Conservation (phyloP, 2,113 vertebrate genomes). For the Nannospalax galili region DNA sequence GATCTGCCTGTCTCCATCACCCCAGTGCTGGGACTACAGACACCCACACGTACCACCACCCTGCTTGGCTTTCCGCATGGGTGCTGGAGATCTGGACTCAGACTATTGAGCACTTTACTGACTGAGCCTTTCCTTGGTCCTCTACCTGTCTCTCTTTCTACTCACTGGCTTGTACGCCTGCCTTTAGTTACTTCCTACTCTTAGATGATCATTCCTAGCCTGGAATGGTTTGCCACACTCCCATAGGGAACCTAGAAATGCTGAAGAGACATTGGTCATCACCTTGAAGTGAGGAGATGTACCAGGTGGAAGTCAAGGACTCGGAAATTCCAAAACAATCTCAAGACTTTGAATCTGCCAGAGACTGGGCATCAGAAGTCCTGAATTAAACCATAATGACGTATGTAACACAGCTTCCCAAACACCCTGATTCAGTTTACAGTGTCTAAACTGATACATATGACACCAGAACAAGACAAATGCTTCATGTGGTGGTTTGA, state of each 20-base stretch:
- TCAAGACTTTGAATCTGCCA: too few relatives aligned
- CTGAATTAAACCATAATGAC: background rate
- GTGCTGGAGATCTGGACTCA: background rate
- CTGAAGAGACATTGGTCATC: background rate
- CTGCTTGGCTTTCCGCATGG: too few relatives aligned
- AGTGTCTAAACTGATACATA: background rate
- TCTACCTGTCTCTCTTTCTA: background rate
- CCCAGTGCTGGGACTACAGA: background rate
- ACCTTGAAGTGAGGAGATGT: background rate
- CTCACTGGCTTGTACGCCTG: accelerated
- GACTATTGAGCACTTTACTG: background rate
- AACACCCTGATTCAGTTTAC: accelerated
- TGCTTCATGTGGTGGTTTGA: too few relatives aligned
- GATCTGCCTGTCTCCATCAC: background rate
- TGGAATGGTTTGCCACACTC: background rate
- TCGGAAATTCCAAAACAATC: too few relatives aligned
- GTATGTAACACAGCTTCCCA: too few relatives aligned
- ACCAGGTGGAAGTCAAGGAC: accelerated
- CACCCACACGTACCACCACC: too few relatives aligned
- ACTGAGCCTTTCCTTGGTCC: too few relatives aligned
- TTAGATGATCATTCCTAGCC: background rate
- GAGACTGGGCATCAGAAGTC: background rate
- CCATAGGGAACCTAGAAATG: background rate
- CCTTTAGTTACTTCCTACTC: background rate
- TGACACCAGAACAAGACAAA: background rate